Evolutionary conservation across 2,113 vertebrate species (phyloP), one percentile per base, ranked within the genome.

Genomic region (Panurus biarmicus): DNA sequence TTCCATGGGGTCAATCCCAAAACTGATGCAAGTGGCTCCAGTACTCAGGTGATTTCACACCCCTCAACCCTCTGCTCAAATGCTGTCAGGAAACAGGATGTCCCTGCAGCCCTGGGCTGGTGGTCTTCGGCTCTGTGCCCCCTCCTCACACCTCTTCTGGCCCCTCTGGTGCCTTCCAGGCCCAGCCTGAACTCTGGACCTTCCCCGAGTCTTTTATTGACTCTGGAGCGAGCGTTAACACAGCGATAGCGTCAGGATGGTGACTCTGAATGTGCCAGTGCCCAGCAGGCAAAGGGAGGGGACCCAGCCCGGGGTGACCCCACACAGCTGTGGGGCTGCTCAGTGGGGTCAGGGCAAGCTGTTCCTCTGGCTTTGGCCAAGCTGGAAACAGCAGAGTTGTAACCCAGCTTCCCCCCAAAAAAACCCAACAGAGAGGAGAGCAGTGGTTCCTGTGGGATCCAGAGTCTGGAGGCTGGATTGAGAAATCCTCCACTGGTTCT

Each of bases 381-480:
- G 45, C 25, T 65, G n/a, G n/a, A n/a, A 67, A 40, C 11, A 17
- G 69, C 2, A 0, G 15, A 36, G 48, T 16, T 4, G 3, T 42
- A 58, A 61, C 12, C 12, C 11, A 25, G 45, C 44, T 40, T 16
- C 26, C 9, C 7, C 8, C 21, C 42, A 44, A 44, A 5, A 44
- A 44, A 44, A 44, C 15, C 7, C 40, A 51, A 4, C 33, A 21
- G n/a, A 33, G 25, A 33, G 31, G 44, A 47, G 45, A 57, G 60
- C 23, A 25, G 29, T 1, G 0, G 14, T 33, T 9, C 40, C 25
- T 0, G 2, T 0, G 0, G 28, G 38, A 57, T 14, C 3, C 1
- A 0, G 19, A 29, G 6, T 23, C n/a, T 36, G n/a, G 2, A 44
- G 18, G 18, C 36, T 28, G 19, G 7, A 22, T 19, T 81, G 65